phyloP scores from a whole-genome alignment of 2,888 invertebrate genomes.

The Lysandra coridon region DNA sequence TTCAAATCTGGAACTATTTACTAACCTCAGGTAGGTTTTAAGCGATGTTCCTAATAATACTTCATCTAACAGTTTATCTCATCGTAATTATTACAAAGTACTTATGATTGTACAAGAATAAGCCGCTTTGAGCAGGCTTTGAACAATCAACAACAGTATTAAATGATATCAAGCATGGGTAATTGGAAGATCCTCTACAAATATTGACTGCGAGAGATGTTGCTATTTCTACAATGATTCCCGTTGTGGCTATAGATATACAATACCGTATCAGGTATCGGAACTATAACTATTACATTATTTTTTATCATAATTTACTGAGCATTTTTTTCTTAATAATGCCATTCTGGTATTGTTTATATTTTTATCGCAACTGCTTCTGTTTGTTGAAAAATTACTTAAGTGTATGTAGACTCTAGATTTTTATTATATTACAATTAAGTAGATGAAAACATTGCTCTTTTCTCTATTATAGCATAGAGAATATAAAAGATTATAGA shows the following conservation, averaged over 20 bases:
- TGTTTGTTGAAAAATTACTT: too few relatives aligned
- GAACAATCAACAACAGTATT: constrained; percentile 29
- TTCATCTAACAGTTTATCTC: neutral
- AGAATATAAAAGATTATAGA: too few relatives aligned
- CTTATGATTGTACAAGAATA: constrained; percentile 24
- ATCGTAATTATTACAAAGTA: constrained; percentile 10
- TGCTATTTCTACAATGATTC: constrained; percentile 1
- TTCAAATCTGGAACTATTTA: too few relatives aligned
- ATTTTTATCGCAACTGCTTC: too few relatives aligned
- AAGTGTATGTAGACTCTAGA: too few relatives aligned
- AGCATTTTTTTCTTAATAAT: neutral
- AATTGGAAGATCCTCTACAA: constrained; percentile 27
- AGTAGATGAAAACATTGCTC: too few relatives aligned
- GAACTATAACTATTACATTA: neutral
- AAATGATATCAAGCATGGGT: constrained; percentile 27
- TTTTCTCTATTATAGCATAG: too few relatives aligned
- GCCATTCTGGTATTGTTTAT: too few relatives aligned
- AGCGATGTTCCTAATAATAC: neutral
- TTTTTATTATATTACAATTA: too few relatives aligned
- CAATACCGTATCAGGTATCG: neutral
- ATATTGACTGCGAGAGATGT: constrained; percentile 25
- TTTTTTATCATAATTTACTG: neutral
- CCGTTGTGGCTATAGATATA: neutral
- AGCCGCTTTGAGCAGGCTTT: constrained; percentile 17
- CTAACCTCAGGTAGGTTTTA: neutral